Base-by-base conservation (phyloP, 1,140 invertebrate genomes). In the Oedothorax gibbosus region DNA sequence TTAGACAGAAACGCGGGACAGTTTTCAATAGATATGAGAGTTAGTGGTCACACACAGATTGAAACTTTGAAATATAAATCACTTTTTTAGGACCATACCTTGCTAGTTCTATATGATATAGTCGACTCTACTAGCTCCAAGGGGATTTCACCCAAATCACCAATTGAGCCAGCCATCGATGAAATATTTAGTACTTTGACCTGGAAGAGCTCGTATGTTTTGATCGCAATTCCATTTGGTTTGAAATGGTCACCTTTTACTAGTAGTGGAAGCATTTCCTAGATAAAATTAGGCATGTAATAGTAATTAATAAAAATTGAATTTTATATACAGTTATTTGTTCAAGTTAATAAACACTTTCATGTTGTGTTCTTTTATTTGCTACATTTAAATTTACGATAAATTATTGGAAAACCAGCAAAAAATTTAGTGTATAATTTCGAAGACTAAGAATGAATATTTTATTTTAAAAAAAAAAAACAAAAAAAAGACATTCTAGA, bases 241-340 rank as follows among this genome's bases (percentile, higher is more conserved):
- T 72, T 72, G 0, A 12, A 15, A 6, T 14, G 4, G 7, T n/a
- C 50, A 0, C 49, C 18, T 20, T 18, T 72, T n/a, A 6, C 15
- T 0, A 72, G 69, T n/a, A 72, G 20, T 18, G 69, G 69, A 2
- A 72, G 69, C 49, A 72, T 72, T 54, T 53, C 51, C 69, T 72
- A n/a, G 14, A 72, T 18, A 20, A 51, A n/a, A 72, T 20, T 11
- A 69, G 10, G 1, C 8, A 69, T 11, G 3, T 35, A 51, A 49
- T 12, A 20, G n/a, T 20, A 65, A 65, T 65, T 20, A 21, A 3
- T 3, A 3, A n/a, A 21, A 20, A 60, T 2, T 35, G 35, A 35
- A 35, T 35, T 35, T 64, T 20, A 64, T 12, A 15, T 64, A 15
- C 15, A n/a, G 8, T n/a, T 64, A 64, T 64, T 15, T 7, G 20